A percentile compares a stretch with the other conserved stretches of the same genome.
Conservation (phyloP, 2,888 invertebrate species). For the Eupithecia exiguata region DNA sequence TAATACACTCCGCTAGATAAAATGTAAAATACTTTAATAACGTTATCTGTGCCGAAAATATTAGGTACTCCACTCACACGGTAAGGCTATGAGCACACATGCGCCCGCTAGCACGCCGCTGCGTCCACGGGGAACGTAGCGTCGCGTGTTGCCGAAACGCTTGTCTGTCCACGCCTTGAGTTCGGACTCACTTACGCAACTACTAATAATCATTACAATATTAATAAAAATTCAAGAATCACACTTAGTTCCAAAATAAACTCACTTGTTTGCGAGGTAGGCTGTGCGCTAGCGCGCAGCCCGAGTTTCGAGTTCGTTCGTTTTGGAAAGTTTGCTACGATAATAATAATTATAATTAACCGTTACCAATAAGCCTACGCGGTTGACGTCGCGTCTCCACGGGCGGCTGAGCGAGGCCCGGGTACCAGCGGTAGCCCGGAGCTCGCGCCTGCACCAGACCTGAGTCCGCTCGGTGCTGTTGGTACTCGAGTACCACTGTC, state of each 20-base stretch:
- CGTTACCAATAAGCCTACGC: constrained; percentile 83
- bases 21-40: constrained; percentile 83
- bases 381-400: constrained; percentile 77
- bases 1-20: constrained; percentile 83
- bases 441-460: constrained; percentile 37
- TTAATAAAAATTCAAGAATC: constrained; percentile 87
- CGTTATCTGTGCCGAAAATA: constrained; percentile 81
- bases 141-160: constrained; percentile 50
- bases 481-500: constrained; percentile 37
- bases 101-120: constrained; percentile 49
- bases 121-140: constrained; percentile 14
- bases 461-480: constrained; percentile 22
- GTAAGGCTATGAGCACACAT: constrained; percentile 68
- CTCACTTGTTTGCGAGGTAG: constrained; percentile 90
- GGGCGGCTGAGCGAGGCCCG: constrained; percentile 60
- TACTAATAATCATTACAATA: constrained; percentile 84
- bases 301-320: constrained; percentile 85
- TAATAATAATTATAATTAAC: constrained; percentile 83
- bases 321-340: constrained; percentile 85
- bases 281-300: constrained; percentile 84
- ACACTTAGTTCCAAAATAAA: constrained; percentile 90
- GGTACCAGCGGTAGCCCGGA: constrained; percentile 46
- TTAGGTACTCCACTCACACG: constrained; percentile 82
- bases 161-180: constrained; percentile 66
- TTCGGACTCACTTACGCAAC: constrained; percentile 80